These are phyloP conservation scores for Dicentrarchus labrax DNA, from an alignment of 2,113 vertebrate genomes.

Conservation along the genomic window DNA sequence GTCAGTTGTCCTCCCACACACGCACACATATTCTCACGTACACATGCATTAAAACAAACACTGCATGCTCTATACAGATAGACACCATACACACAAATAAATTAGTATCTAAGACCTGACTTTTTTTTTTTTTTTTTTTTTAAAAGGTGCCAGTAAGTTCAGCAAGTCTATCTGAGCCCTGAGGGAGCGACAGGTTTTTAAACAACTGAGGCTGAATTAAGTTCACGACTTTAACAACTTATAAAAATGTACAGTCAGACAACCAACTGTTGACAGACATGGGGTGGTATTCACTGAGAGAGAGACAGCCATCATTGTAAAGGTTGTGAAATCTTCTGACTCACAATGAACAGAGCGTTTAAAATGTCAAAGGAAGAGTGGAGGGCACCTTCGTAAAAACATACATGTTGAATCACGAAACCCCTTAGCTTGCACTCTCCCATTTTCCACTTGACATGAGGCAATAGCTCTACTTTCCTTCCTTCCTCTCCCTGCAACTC, in stretches of 20 bases:
- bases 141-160: conserved; percentile 34
- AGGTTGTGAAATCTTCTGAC: conserved; percentile 64
- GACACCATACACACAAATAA: neutral
- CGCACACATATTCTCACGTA: neutral
- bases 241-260: conserved; percentile 58
- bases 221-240: conserved; percentile 48
- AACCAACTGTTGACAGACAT: conserved; percentile 65
- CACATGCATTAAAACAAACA: neutral
- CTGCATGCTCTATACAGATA: neutral
- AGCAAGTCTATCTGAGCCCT: conserved; percentile 40
- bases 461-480: conserved; percentile 55
- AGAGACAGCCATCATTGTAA: conserved; percentile 38
- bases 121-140: conserved; percentile 4
- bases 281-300: conserved; percentile 34
- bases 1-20: conserved; percentile 9
- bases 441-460: conserved; percentile 52
- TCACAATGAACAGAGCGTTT: conserved; percentile 52
- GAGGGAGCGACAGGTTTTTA: conserved; percentile 34
- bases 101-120: neutral
- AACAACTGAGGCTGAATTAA: conserved; percentile 42
- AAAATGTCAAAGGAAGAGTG: conserved; percentile 54
- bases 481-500: conserved; percentile 32
- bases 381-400: conserved; percentile 42
- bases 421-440: conserved; percentile 31
- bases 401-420: conserved; percentile 68